A percentile compares a stretch with the other conserved stretches of the same genome.
These are phyloP conservation scores for Germaria angustata DNA, from an alignment of 2,888 invertebrate genomes.

Conservation along the genomic window DNA sequence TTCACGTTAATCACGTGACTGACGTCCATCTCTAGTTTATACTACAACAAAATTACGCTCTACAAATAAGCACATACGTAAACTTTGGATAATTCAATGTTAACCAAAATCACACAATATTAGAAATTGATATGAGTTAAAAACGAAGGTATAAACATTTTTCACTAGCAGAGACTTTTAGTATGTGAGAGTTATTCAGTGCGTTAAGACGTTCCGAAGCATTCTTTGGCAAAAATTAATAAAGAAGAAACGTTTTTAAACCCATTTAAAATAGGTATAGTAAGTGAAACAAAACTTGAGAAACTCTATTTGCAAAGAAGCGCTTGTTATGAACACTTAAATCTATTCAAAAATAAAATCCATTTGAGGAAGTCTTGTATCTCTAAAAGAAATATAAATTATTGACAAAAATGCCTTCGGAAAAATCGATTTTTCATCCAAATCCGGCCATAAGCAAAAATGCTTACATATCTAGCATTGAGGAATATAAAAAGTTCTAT, in stretches of 20 bases:
- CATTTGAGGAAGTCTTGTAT: conserved; percentile 17
- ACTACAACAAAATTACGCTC: neutral
- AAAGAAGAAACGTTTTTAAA: conserved; percentile 24
- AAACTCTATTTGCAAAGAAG: neutral
- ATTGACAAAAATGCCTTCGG: conserved; percentile 81
- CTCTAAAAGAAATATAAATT: neutral
- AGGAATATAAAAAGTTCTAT: conserved; percentile 91
- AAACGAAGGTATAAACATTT: conserved; percentile 22
- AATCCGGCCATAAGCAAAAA: conserved; percentile 82
- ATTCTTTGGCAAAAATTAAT: neutral
- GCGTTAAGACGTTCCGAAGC: conserved; percentile 19
- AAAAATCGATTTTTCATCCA: conserved; percentile 83
- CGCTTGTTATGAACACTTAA: conserved; percentile 44
- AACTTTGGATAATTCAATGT: neutral
- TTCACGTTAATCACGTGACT: neutral
- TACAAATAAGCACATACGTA: neutral
- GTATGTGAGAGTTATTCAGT: conserved; percentile 54
- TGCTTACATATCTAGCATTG: conserved; percentile 85
- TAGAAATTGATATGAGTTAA: neutral
- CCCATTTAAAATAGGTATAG: neutral
- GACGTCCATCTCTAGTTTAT: neutral
- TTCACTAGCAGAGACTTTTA: conserved; percentile 27
- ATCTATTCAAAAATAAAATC: neutral
- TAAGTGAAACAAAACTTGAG: neutral
- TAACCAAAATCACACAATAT: neutral